A percentile compares a stretch with the other conserved stretches of the same genome.
Conservation (phyloP, 2,888 invertebrate species). For the Lepetodrilus schrolli region DNA sequence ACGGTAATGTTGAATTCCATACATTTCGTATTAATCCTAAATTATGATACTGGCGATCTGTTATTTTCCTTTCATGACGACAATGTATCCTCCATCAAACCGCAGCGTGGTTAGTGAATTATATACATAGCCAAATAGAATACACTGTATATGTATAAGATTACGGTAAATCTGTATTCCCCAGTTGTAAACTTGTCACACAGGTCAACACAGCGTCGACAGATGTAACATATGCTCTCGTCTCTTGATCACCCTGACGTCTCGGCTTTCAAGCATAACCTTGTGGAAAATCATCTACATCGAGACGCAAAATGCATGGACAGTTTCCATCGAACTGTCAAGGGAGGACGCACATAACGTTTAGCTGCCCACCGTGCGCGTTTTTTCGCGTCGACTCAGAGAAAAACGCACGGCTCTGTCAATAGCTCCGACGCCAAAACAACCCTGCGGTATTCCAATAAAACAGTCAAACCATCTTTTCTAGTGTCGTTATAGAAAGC, state of each 20-base stretch:
- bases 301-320: background rate
- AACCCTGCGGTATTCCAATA: background rate
- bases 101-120: background rate
- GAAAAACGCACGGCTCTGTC: background rate
- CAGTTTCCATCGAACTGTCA: background rate
- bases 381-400: background rate
- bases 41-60: background rate
- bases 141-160: background rate
- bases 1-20: too few species aligned
- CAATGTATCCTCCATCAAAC: too few species aligned
- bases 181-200: background rate
- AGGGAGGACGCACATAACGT: background rate
- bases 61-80: too few species aligned
- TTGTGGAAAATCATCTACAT: background rate
- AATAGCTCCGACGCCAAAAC: background rate
- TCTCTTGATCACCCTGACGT: background rate
- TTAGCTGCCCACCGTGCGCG: background rate
- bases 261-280: background rate
- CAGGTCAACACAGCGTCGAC: background rate
- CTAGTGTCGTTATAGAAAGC: too few species aligned
- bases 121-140: background rate
- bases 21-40: background rate
- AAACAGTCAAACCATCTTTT: background rate
- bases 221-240: background rate
- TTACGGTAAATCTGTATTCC: background rate